A percentile compares a stretch with the other conserved stretches of the same genome.
Evolutionary conservation across 2,888 invertebrate genomes (phyloP).

Genomic region (Entomobrya multifasciata): DNA sequence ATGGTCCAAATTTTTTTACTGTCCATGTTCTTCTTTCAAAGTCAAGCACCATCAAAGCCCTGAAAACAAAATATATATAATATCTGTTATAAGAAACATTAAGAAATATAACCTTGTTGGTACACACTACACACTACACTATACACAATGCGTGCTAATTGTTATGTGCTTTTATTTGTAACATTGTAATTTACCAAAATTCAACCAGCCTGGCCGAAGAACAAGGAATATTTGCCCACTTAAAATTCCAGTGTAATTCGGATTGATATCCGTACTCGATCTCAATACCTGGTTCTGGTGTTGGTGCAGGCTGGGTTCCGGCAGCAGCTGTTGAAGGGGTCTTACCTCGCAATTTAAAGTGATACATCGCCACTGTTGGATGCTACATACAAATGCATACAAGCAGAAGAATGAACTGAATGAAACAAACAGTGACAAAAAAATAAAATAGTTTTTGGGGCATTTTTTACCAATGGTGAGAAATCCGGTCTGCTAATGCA

Average conservation of each 20-base stretch:
- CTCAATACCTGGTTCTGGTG: not conserved
- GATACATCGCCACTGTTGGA: slow-evolving; percentile 61
- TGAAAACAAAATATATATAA: not conserved
- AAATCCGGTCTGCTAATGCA: slow-evolving; percentile 66
- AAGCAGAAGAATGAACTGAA: not conserved
- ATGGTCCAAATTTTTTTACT: slow-evolving; percentile 69
- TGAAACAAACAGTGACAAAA: no score
- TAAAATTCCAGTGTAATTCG: slow-evolving; percentile 68
- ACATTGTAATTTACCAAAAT: slow-evolving; percentile 58
- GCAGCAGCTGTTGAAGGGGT: no score
- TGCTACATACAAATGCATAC: slow-evolving; percentile 38
- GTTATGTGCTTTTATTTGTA: not conserved
- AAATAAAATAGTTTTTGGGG: no score
- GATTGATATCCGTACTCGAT: slow-evolving; percentile 35
- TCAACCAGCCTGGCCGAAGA: slow-evolving; percentile 48
- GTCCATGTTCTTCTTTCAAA: slow-evolving; percentile 56
- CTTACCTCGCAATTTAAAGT: slow-evolving; percentile 22
- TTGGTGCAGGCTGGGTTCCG: not conserved
- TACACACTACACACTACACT: no score
- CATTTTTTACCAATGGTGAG: slow-evolving; percentile 62
- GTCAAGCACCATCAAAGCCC: slow-evolving; percentile 65
- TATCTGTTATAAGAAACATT: no score
- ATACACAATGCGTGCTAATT: no score
- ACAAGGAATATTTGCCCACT: slow-evolving; percentile 56
- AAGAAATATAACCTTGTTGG: no score